Evolutionary conservation across 2,888 invertebrate species (phyloP), one percentile per base, ranked within the genome.

Genomic region (Autographa pulchrina): DNA sequence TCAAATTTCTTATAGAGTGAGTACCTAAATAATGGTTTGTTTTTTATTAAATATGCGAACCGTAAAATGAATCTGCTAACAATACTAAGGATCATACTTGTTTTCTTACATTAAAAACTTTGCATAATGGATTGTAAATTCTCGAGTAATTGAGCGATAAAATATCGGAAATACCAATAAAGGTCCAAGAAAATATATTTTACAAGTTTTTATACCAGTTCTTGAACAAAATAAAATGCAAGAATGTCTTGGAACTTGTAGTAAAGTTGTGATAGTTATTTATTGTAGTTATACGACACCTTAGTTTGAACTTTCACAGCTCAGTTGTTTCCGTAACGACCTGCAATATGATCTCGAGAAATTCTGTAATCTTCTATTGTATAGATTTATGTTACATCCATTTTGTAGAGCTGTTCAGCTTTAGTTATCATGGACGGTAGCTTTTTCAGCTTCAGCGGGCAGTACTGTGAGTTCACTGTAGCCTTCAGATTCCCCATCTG

Each of bases 211-310:
- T 52, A 31, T 48, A 59, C 63, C 66, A 69, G 76, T 67, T 72
- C 11, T 32, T 13, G 32, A 76, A 80, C 48, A 63, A 48, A 69
- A 69, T 71, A 67, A 54, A 54, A 43, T 7, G 48, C 13, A 9
- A 20, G 32, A 62, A 58, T 63, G 56, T 68, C 65, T 58, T 65
- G 67, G 16, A 54, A 56, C 48, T 80, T 54, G 48, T 65, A 11
- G 80, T 62, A 65, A 75, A 65, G 65, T 66, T 66, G 14, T 65
- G 76, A 58, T 68, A 68, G 63, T 69, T 65, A 69, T 75, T 79
- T 75, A 72, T 75, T 72, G 67, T 72, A 13, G 25, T 20, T 56
- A 38, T 8, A 61, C 35, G 60, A 68, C 67, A 79, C 62, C 32
- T 75, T 69, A 72, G 66, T 72, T 65, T 67, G 59, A 76, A 80